These are phyloP conservation scores for Drosophila rufa DNA, from an alignment of 1,140 invertebrate species.

Conservation along the genomic window DNA sequence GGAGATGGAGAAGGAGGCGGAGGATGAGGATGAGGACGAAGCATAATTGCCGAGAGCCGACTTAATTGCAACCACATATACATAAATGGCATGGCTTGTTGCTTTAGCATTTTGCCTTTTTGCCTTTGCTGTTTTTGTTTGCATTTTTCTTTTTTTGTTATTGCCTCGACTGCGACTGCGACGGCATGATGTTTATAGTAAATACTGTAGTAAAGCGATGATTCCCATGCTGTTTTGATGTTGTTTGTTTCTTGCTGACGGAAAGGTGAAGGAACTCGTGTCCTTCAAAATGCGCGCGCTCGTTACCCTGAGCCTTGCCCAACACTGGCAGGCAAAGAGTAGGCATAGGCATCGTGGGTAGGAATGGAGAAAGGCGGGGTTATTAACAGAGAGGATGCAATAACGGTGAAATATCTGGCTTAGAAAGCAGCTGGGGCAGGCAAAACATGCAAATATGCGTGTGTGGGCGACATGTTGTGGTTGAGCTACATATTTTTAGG, in stretches of 20 bases:
- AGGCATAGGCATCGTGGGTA: not conserved
- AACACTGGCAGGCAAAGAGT: conserved; percentile 21
- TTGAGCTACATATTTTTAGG: conserved; percentile 6
- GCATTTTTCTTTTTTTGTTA: conserved; percentile 1
- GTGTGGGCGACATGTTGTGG: conserved; percentile 2
- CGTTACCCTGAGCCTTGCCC: conserved; percentile 4
- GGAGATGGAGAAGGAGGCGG: not conserved
- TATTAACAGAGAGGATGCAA: conserved; percentile 9
- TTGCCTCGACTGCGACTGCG: conserved; percentile 5
- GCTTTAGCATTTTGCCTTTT: conserved; percentile 20
- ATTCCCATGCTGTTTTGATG: conserved; percentile 19
- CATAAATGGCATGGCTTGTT: conserved; percentile 37
- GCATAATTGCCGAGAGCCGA: conserved; percentile 48
- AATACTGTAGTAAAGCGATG: conserved; percentile 38
- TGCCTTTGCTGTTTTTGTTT: conserved; percentile 38
- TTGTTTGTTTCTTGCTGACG: conserved; percentile 31
- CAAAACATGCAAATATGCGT: conserved; percentile 5
- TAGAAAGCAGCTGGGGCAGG: conserved; percentile 42
- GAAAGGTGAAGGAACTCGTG: conserved; percentile 78
- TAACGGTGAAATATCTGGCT: conserved; percentile 46
- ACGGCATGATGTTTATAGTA: conserved; percentile 37
- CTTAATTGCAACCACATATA: conserved; percentile 68
- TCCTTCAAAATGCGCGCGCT: conserved; percentile 78
- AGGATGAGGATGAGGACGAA: conserved; percentile 3
- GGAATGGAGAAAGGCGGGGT: conserved; percentile 12